Base-by-base conservation (phyloP, 2,888 invertebrate species). In the Cosmia pyralina region DNA sequence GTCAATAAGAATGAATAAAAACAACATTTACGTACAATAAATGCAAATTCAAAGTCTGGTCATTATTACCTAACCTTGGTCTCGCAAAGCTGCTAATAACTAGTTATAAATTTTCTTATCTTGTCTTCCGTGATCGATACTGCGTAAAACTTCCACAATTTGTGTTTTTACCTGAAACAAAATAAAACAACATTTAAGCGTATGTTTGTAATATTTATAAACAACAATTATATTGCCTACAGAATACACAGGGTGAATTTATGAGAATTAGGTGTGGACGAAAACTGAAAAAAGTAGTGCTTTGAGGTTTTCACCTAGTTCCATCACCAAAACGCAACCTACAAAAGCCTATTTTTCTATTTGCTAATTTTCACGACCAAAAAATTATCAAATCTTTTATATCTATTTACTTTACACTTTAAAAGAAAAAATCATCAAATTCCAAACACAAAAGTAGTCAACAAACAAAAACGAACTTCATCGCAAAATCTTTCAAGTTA, bases 91-190 rank as follows among this genome's bases (percentile, higher is more conserved):
- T 38, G 17, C 11, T 28, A n/a, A 44, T 22, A 58, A n/a, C 10
- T 46, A 44, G 8, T 48, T 53, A 44, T 0, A 53, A 65, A 52
- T 57, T 53, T 65, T 48, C 34, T 52, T 60, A 53, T 68, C n/a
- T 72, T 34, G 17, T 34, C 34, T 62, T 59, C 17, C 22, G 44
- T 58, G 34, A 44, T 57, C 7, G 34, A 57, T 72, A 41, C 41
- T 38, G 41, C 34, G 41, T 55, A 15, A 15, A 57, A 50, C 60
- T 38, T 82, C 15, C 17, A 34, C 2, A 60, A 17, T 10, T 64
- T 34, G 41, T 13, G n/a, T 17, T 60, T 58, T 78, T 81, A 81
- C 81, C 81, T 81, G 81, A 65, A 81, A 81, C 81, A 80, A 83
- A 69, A 83, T 60, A 67, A 67, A 60, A 67, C 11, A 55, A 17